Base-by-base conservation (phyloP, 2,888 invertebrate genomes). In the Aleiodes leptofemur region DNA sequence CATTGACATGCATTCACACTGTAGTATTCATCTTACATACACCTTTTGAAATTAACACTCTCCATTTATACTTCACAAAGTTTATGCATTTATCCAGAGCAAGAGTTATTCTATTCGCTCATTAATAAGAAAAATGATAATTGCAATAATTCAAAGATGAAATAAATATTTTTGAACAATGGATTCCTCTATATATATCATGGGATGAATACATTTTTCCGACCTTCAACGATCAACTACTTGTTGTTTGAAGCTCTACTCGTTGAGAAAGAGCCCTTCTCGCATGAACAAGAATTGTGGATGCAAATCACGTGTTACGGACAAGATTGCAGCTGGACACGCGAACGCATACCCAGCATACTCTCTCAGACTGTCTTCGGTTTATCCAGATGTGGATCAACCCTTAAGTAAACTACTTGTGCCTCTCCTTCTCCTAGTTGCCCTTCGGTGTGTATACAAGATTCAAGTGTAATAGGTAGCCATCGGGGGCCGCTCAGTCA, bases 1-100 rank as follows among this genome's bases (percentile, higher is more conserved):
- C 86, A 87, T 87, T 87, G 87, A 87, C 86, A 86, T 86, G 87
- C 86, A 87, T 86, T 87, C 87, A 86, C 87, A 83, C 82, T 80
- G 85, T 80, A 85, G 86, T 86, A 86, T 86, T 86, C 86, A 87
- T 87, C 83, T 82, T n/a, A 43, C 61, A 23, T 23, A 23, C 23
- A 23, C 23, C 23, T 23, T 23, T 23, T 23, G 23, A 23, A 23
- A 23, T 23, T 23, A 23, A 23, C 23, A 23, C 23, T 23, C 23
- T 23, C 23, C 23, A 23, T 23, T 23, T 23, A 23, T 23, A 23
- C 23, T 23, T 23, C 23, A 23, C 23, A 23, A 23, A 23, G 23
- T 23, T 23, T 23, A 23, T 23, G 23, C 23, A 23, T 23, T 23
- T 23, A 23, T 23, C 23, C 23, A 23, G 23, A 23, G 23, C 23